Conservation (phyloP, 2,888 invertebrate species). For the Ditula angustiorana region DNA sequence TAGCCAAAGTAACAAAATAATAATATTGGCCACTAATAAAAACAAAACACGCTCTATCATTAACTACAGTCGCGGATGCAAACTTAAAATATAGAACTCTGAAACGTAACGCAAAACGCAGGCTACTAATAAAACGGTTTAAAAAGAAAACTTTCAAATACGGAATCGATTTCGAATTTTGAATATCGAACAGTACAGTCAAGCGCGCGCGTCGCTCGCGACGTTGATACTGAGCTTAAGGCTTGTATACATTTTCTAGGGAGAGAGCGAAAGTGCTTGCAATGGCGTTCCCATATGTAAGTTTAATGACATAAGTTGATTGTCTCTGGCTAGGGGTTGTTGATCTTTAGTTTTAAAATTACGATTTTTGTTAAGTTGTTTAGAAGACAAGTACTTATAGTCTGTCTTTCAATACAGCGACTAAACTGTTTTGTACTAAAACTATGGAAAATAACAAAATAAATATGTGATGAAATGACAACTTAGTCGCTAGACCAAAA, state of each 20-base stretch:
- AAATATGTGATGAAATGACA: too few species aligned
- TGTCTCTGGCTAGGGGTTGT: constrained; percentile 46
- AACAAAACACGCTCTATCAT: background rate
- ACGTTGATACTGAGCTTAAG: constrained; percentile 69
- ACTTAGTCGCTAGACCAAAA: too few species aligned
- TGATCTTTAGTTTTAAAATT: constrained; percentile 43
- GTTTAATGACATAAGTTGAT: constrained; percentile 54
- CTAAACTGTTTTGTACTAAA: too few species aligned
- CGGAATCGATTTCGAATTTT: constrained; percentile 46
- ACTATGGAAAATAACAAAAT: too few species aligned
- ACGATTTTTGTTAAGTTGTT: too few species aligned
- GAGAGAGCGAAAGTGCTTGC: constrained; percentile 75
- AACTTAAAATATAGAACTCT: background rate
- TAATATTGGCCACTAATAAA: background rate
- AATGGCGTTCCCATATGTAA: constrained; percentile 48
- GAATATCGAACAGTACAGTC: constrained; percentile 42
- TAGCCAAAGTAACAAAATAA: background rate
- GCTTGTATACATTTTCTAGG: constrained; percentile 62
- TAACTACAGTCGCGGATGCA: background rate
- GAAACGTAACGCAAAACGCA: background rate
- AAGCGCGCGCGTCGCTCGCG: constrained; percentile 62
- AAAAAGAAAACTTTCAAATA: constrained; percentile 28
- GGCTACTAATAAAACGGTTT: constrained; percentile 23
- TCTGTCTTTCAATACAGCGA: too few species aligned
- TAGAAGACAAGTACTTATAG: too few species aligned